phyloP scores from a whole-genome alignment of 2,888 invertebrate genomes.

The Onchidella celtica region DNA sequence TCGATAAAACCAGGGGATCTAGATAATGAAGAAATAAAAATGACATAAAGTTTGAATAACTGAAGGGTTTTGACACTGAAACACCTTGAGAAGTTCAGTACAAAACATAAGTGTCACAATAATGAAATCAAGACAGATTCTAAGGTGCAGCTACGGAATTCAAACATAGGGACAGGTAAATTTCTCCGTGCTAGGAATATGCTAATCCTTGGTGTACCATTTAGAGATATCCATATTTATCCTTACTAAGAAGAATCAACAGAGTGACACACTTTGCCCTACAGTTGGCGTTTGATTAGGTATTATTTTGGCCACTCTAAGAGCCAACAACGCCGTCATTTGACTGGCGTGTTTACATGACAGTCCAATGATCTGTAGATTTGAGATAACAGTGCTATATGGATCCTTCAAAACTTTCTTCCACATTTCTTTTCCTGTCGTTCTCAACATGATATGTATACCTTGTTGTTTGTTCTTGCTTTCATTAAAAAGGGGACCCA shows the following conservation, averaged over 20 bases:
- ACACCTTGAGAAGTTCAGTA: too few species aligned
- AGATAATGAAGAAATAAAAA: too few species aligned
- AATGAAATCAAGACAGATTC: too few species aligned
- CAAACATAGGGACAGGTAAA: too few species aligned
- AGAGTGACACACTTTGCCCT: not conserved
- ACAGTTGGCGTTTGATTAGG: not conserved
- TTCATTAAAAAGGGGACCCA: not conserved
- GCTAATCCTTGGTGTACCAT: not conserved
- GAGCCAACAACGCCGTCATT: not conserved
- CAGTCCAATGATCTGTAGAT: conserved; percentile 3
- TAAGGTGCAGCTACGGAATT: too few species aligned
- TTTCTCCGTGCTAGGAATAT: too few species aligned
- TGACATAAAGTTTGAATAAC: too few species aligned
- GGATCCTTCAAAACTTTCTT: not conserved
- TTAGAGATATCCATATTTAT: not conserved
- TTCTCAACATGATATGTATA: not conserved
- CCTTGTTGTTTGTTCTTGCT: not conserved
- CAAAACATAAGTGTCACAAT: too few species aligned
- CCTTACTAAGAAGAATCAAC: not conserved
- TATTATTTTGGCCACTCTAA: not conserved
- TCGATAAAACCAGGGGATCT: too few species aligned
- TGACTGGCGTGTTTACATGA: conserved; percentile 26
- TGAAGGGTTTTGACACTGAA: too few species aligned
- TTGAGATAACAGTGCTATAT: not conserved
- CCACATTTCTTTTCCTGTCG: not conserved